phyloP scores from a whole-genome alignment of 2,888 invertebrate species.

The Diachrysia chrysitis region DNA sequence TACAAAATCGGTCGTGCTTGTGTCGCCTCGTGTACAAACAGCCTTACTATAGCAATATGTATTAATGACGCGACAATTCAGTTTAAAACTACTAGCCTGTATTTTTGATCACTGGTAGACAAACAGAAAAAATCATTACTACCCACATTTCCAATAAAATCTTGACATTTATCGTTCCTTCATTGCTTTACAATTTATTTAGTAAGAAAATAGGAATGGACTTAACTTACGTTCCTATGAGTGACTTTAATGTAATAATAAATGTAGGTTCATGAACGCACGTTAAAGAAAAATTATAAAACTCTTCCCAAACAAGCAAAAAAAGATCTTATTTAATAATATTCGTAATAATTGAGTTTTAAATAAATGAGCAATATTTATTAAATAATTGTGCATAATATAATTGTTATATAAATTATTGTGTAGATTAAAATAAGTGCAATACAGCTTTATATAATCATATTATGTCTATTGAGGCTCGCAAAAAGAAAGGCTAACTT shows the following conservation, averaged over 20 bases:
- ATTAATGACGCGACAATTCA: not conserved
- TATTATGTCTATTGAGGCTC: constrained; percentile 14
- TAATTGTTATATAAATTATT: constrained; percentile 46
- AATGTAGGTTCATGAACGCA: no score
- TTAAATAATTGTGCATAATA: constrained; percentile 50
- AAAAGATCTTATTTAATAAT: constrained; percentile 3
- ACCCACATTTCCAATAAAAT: not conserved
- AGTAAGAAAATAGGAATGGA: not conserved
- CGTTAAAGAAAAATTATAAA: not conserved
- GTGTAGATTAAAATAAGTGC: constrained; percentile 45
- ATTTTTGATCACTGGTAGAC: not conserved
- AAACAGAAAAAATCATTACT: not conserved
- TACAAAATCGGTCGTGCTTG: no score
- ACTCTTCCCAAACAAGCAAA: not conserved
- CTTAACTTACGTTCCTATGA: no score
- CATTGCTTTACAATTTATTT: not conserved
- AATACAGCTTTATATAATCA: constrained; percentile 25
- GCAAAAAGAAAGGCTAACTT: constrained; percentile 21
- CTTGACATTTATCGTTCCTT: not conserved
- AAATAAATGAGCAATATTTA: constrained; percentile 43
- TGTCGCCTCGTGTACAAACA: no score
- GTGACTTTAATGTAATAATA: no score
- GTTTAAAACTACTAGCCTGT: not conserved
- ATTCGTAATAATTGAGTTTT: constrained; percentile 23
- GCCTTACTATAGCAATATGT: not conserved